These are phyloP conservation scores for Lordiphosa mommai DNA, from an alignment of 1,140 invertebrate genomes.

Conservation along the genomic window DNA sequence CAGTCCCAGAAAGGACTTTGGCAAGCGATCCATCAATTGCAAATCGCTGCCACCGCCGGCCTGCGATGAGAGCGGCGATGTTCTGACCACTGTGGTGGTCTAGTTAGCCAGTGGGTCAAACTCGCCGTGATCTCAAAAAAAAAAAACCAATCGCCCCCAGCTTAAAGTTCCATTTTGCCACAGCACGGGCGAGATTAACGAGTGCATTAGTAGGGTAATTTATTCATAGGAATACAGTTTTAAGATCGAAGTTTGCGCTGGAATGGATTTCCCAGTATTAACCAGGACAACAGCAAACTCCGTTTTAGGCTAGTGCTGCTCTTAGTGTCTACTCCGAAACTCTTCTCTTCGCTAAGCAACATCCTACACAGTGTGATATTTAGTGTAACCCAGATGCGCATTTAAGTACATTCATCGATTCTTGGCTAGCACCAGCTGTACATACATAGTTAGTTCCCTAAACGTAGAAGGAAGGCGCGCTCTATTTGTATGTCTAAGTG, in stretches of 20 bases:
- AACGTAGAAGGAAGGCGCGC: conserved; percentile 14
- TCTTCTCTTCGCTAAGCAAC: conserved; percentile 67
- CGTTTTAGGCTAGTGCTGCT: conserved; percentile 16
- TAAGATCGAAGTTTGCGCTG: background rate
- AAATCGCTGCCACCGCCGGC: conserved; percentile 79
- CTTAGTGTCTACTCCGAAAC: conserved; percentile 45
- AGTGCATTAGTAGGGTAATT: conserved; percentile 70
- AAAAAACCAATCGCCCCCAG: conserved; percentile 29
- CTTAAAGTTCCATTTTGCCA: conserved; percentile 44
- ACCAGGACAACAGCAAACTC: background rate
- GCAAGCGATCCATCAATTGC: conserved; percentile 82
- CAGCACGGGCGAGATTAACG: conserved; percentile 60
- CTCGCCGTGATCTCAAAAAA: conserved; percentile 56
- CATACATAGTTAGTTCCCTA: conserved; percentile 34
- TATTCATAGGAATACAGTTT: background rate
- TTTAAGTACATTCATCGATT: conserved; percentile 28
- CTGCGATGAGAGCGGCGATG: conserved; percentile 80
- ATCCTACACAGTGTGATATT: conserved; percentile 80
- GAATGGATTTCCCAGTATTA: no score
- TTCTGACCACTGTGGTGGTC: conserved; percentile 82
- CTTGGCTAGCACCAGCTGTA: conserved; percentile 51
- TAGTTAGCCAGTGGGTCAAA: conserved; percentile 34
- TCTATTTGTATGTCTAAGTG: conserved; percentile 15
- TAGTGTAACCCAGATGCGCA: conserved; percentile 68
- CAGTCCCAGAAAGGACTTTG: conserved; percentile 89